Percentiles rank a stretch among this genome's conserved stretches.
phyloP scores from a whole-genome alignment of 2,797 vertebrate genomes.

The Meriones psammophilus region DNA sequence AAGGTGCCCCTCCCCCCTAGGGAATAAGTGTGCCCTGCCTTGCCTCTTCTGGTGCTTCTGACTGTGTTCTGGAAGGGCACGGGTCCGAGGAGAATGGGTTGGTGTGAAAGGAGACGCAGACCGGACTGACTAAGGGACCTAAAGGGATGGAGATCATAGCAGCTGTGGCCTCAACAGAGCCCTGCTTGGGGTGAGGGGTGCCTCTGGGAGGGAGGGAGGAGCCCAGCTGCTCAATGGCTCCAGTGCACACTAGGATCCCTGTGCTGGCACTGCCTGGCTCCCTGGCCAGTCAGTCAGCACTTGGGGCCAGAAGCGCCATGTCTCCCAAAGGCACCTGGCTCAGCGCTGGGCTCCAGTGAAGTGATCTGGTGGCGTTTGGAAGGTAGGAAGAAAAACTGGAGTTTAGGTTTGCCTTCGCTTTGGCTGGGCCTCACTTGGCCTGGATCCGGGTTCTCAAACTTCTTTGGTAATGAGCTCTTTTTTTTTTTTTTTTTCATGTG shows the following conservation, averaged over 20 bases:
- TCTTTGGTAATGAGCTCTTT: background rate
- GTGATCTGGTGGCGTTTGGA: background rate
- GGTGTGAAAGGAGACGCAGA: background rate
- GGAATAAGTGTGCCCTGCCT: background rate
- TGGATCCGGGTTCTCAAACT: background rate
- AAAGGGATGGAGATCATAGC: background rate
- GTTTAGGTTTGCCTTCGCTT: background rate
- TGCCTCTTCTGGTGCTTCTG: background rate
- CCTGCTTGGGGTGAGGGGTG: background rate
- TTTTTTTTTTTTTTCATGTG: background rate
- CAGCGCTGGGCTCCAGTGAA: background rate
- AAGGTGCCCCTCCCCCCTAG: background rate
- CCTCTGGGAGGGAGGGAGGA: background rate
- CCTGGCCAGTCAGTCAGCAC: background rate
- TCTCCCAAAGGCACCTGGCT: background rate
- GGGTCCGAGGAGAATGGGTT: background rate
- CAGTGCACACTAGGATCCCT: background rate
- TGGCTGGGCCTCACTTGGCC: background rate
- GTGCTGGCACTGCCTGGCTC: background rate
- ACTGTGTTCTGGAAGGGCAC: background rate
- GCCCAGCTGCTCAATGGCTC: background rate
- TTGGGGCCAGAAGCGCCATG: background rate
- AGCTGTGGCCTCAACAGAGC: background rate
- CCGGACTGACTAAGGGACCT: background rate
- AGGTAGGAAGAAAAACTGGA: background rate